A percentile compares a stretch with the other conserved stretches of the same genome.
phyloP scores from a whole-genome alignment of 2,888 invertebrate genomes.

The Galerucella nymphaeae region DNA sequence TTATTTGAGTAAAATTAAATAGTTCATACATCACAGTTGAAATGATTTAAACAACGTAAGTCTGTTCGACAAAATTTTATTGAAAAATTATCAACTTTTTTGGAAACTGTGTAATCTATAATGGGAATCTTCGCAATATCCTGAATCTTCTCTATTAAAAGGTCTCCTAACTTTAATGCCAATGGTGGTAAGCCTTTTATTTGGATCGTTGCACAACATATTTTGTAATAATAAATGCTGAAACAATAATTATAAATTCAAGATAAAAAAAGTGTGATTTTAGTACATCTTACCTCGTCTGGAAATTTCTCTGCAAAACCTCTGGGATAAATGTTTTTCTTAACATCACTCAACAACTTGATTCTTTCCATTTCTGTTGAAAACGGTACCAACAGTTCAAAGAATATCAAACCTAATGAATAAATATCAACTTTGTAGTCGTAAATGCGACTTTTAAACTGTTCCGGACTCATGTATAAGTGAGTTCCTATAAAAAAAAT shows the following conservation, averaged over 20 bases:
- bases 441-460: constrained; percentile 79
- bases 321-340: constrained; percentile 76
- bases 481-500: constrained; percentile 77
- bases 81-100: constrained; percentile 35
- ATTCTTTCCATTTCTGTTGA: constrained; percentile 91
- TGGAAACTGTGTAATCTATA: constrained; percentile 44
- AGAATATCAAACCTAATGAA: constrained; percentile 92
- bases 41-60: constrained; percentile 1
- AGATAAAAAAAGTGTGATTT: constrained; percentile 4
- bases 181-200: constrained; percentile 78
- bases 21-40: constrained; percentile 1
- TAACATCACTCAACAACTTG: constrained; percentile 72
- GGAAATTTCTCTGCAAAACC: constrained; percentile 74
- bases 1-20: background rate
- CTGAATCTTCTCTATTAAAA: constrained; percentile 64
- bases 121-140: constrained; percentile 50
- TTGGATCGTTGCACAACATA: constrained; percentile 82
- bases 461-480: constrained; percentile 98
- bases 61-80: background rate
- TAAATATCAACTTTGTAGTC: constrained; percentile 95
- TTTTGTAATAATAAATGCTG: constrained; percentile 78
- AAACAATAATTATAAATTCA: constrained; percentile 42
- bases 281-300: constrained; percentile 72
- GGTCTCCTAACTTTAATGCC: constrained; percentile 76
- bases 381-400: constrained; percentile 92